Base-by-base conservation (phyloP, 2,797 vertebrate species). In the Melanotaenia maccullochi region DNA sequence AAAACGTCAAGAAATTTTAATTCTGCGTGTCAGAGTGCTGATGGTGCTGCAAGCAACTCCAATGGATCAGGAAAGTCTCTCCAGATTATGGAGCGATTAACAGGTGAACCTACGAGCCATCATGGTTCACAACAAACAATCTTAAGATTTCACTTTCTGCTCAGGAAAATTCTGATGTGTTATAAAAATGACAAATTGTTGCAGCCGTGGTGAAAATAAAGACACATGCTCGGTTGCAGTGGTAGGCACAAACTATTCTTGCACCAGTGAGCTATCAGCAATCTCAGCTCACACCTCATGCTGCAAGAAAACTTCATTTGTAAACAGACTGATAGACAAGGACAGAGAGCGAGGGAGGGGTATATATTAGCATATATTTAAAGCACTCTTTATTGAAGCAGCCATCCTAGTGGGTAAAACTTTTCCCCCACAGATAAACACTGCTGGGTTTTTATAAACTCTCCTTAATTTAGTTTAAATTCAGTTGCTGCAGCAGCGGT, bases 321-420 rank as follows among this genome's bases (percentile, higher is more conserved):
- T 79, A 72, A 58, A 73, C 36, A 65, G 66, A 79, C 66, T 68
- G 73, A 75, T 52, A 62, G 73, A 72, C 55, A 68, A 54, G 76
- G 56, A 73, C 66, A 71, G 64, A 68, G 58, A 18, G 38, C 54
- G 18, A n/a, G 64, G 60, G 51, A 49, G 68, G 49, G n/a, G 62
- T 22, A 22, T 56, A 75, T n/a, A 87, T 90, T 83, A 84, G 84
- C 84, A 85, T 88, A 79, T 78, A 83, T 85, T 79, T 81, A 61
- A 84, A 76, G 78, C 79, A 82, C 71, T 66, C 84, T 85, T 63
- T 82, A 76, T 84, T 71, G 75, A 78, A 55, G 73, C 56, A 65
- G 60, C 24, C 20, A 33, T 71, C 83, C 77, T 74, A 59, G 56
- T 85, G 60, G 72, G 71, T 71, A 76, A 71, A 85, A 81, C 55